Evolutionary conservation across 2,888 invertebrate genomes (phyloP).

Genomic region (Taenaris catops): DNA sequence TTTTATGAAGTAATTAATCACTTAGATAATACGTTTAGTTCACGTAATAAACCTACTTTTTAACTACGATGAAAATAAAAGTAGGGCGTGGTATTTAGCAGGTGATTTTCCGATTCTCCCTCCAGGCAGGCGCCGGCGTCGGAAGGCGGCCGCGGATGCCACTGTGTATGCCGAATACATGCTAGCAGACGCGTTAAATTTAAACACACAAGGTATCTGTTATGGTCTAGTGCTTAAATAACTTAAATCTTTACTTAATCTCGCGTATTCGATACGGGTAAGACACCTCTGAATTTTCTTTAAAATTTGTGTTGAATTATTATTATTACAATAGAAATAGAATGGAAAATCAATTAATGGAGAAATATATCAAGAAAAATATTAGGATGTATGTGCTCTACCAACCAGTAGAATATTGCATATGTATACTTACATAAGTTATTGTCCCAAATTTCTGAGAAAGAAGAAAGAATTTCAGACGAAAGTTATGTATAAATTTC

Average conservation of each 20-base stretch:
- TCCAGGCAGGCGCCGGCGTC: constrained; percentile 20
- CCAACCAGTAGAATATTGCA: too few species aligned
- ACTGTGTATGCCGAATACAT: constrained; percentile 33
- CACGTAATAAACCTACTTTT: constrained; percentile 20
- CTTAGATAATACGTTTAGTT: constrained; percentile 4
- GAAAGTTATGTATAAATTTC: too few species aligned
- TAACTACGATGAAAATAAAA: constrained; percentile 12
- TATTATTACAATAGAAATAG: too few species aligned
- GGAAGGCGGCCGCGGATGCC: constrained; percentile 34
- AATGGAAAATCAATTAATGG: too few species aligned
- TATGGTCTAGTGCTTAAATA: constrained; percentile 44
- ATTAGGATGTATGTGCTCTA: too few species aligned
- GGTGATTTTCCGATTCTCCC: constrained; percentile 11
- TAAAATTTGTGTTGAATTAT: too few species aligned
- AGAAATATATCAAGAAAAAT: too few species aligned
- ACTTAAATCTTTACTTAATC: neutral
- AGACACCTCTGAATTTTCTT: neutral
- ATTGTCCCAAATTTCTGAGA: too few species aligned
- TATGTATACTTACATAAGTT: too few species aligned
- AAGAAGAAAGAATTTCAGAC: too few species aligned
- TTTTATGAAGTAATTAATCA: too few species aligned
- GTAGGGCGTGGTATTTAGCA: constrained; percentile 10
- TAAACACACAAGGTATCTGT: constrained; percentile 41
- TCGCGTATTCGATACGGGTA: neutral
- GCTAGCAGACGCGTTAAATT: constrained; percentile 34